Base-by-base conservation (phyloP, 2,888 invertebrate genomes). In the Monoplex corrugatus region DNA sequence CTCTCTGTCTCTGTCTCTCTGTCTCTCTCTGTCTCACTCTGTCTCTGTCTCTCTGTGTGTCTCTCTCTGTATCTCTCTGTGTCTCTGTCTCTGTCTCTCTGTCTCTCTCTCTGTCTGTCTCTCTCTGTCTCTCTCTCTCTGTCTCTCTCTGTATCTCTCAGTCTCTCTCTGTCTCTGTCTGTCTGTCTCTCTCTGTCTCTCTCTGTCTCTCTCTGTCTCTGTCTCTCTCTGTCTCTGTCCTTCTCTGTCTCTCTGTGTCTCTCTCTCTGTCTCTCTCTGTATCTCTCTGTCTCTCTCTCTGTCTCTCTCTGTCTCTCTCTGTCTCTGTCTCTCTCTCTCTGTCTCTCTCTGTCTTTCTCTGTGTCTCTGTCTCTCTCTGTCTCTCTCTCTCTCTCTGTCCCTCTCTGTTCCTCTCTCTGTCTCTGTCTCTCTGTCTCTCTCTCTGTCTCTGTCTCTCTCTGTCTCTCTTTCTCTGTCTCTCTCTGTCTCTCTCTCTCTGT, bases 41-140 rank as follows among this genome's bases (percentile, higher is more conserved):
- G 68, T 86, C 43, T 32, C 43, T 86, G 35, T 68, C 38, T 68
- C 43, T 35, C 45, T 57, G n/a, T n/a, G 28, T 38, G 3, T 68
- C 68, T 86, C 38, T 32, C 40, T 86, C 38, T 86, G 23, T 38
- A 6, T 40, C 43, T 43, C 45, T 43, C 8, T 45, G 8, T 87
- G 38, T 45, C 44, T 78, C 87, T 75, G 32, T 72, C 32, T 43
- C 44, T 78, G 44, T 35, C 50, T 87, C 38, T 35, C 32, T 78
- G 44, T 78, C 44, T 45, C 43, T 32, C 78, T 68, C 10, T 50
- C 50, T 50, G 8, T 38, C 28, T 32, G 38, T 35, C 38, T 40
- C 28, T 23, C 28, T 35, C 68, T 86, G 28, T 86, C 43, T n/a
- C 23, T 86, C 68, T 40, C 2, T 38, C 16, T 38, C 86, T 23